Base-by-base conservation (phyloP, 2,888 invertebrate species). In the Neocrepidodera transversa region DNA sequence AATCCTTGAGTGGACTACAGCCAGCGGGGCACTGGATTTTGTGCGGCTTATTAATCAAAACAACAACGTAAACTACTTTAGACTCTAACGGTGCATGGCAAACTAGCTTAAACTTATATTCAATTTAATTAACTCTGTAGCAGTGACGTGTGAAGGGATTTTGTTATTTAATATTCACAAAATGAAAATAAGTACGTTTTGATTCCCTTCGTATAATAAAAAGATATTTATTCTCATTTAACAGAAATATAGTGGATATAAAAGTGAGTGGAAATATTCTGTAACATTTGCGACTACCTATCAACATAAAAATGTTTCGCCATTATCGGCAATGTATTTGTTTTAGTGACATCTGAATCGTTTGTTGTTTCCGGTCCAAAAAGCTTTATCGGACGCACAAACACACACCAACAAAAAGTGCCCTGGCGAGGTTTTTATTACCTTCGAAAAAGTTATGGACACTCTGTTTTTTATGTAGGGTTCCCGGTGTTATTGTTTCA, bases 281-380 rank as follows among this genome's bases (percentile, higher is more conserved):
- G 16, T 42, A 35, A 54, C 53, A 48, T 18, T 62, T 59, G 43
- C 59, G 53, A 59, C 52, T 50, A 52, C 36, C 40, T 45, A 56
- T 58, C 48, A 63, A 47, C 53, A 63, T 63, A 61, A 63, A 63
- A 56, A 55, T 60, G 45, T 18, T 49, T 48, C 50, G 45, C 58
- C 54, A 58, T 60, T 58, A 62, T 58, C 50, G 55, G 50, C 52
- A 51, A 60, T 58, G 58, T 54, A 36, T 55, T 58, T 60, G 58
- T 63, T 58, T 61, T 60, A 63, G 49, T 30, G 55, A 40, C 53
- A 43, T 61, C 52, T 58, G 51, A 61, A 58, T 58, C 51, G 50
- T 17, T 51, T 52, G 42, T 43, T 47, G 11, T 58, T 57, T 58
- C 55, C 58, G 58, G 14, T 38, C 43, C 52, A 36, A 23, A 59